Conservation (phyloP, 23 tunicate species). For the Clavelina lepadiformis region DNA sequence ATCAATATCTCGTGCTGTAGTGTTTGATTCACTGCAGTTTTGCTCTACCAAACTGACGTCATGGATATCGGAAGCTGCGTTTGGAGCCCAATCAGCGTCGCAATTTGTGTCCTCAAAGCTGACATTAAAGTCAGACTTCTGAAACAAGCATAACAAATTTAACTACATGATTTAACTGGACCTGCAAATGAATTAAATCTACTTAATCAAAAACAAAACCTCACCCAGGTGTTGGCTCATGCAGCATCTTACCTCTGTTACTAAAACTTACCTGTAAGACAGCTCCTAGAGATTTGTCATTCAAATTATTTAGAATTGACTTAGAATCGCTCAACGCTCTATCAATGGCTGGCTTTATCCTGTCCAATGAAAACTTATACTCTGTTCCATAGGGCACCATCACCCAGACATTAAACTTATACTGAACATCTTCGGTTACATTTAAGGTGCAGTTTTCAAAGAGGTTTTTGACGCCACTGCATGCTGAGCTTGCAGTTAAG, state of each 20-base stretch:
- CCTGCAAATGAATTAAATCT: too few relatives aligned
- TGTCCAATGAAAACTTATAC: slow-evolving; percentile 25
- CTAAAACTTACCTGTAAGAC: too few relatives aligned
- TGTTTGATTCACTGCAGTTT: slow-evolving; percentile 7
- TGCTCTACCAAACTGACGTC: slow-evolving; percentile 18
- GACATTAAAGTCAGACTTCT: slow-evolving; percentile 13
- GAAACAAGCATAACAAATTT: not conserved
- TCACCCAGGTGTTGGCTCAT: too few relatives aligned
- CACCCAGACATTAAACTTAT: slow-evolving; percentile 32
- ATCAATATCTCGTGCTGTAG: slow-evolving; percentile 12
- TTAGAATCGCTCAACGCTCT: slow-evolving; percentile 28
- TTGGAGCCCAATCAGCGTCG: slow-evolving; percentile 43
- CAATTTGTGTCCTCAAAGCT: slow-evolving; percentile 38
- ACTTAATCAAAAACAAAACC: too few relatives aligned
- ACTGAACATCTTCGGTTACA: too few relatives aligned
- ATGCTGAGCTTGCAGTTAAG: too few relatives aligned
- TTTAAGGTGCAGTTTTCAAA: too few relatives aligned
- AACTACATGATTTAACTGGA: not conserved
- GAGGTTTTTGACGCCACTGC: too few relatives aligned
- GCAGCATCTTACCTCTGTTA: too few relatives aligned
- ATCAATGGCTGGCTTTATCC: slow-evolving; percentile 30
- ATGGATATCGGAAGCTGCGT: slow-evolving; percentile 42
- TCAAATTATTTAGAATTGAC: too few relatives aligned
- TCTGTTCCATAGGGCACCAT: slow-evolving; percentile 29
- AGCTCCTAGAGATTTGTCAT: too few relatives aligned